Evolutionary conservation across 1,140 invertebrate species (phyloP).

Genomic region (Macrobrachium rosenbergii): DNA sequence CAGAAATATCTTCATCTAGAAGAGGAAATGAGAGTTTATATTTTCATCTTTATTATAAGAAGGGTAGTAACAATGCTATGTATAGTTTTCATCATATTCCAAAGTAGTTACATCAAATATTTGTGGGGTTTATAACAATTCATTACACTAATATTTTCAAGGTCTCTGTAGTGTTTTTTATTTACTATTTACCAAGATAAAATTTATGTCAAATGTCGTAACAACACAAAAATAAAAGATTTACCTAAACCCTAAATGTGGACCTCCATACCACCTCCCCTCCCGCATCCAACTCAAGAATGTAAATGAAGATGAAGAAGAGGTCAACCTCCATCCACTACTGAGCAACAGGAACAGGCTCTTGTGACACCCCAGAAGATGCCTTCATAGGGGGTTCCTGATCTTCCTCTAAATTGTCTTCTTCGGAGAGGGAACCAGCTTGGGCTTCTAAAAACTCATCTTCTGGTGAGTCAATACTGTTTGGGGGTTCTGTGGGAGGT

Average conservation of each 20-base stretch:
- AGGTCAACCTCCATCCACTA: conserved; percentile 44
- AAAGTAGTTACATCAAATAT: too few species aligned
- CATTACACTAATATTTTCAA: too few species aligned
- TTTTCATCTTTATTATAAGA: too few species aligned
- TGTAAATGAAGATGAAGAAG: conserved; percentile 30
- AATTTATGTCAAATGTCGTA: conserved; percentile 27
- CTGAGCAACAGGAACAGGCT: conserved; percentile 62
- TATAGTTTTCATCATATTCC: too few species aligned
- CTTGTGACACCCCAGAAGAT: conserved; percentile 44
- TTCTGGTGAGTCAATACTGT: conserved; percentile 62
- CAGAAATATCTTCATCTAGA: too few species aligned
- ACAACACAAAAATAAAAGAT: conserved; percentile 33
- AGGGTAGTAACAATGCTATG: too few species aligned
- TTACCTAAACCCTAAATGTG: conserved; percentile 26
- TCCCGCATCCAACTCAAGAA: conserved; percentile 34
- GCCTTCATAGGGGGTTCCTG: conserved; percentile 36
- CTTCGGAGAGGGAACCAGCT: conserved; percentile 40
- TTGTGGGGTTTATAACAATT: too few species aligned
- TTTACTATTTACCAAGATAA: conserved; percentile 6
- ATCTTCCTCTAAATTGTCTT: conserved; percentile 50
- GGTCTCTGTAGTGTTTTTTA: neutral
- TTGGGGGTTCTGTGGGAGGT: conserved; percentile 59
- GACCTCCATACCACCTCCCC: conserved; percentile 24
- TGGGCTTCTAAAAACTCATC: conserved; percentile 62
- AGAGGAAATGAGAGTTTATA: too few species aligned